Percentiles rank a stretch among this genome's conserved stretches.
phyloP scores from a whole-genome alignment of 2,113 vertebrate species.

The Antechinus flavipes region DNA sequence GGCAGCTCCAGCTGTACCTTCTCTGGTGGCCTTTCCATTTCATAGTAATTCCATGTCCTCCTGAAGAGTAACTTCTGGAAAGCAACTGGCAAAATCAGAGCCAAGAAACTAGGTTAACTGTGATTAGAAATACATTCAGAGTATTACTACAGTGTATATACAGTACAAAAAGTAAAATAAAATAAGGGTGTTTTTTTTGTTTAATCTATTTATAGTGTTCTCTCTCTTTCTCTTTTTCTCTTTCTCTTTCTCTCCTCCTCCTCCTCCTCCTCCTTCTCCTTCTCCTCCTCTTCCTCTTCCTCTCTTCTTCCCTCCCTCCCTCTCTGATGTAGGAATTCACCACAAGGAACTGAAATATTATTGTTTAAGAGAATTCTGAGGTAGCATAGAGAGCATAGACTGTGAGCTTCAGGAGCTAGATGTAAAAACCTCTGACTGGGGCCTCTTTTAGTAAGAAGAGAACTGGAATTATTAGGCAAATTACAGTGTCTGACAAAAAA shows the following conservation, averaged over 20 bases:
- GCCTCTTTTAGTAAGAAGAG: conserved; percentile 59
- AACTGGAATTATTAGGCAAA: conserved; percentile 60
- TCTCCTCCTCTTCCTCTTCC: neutral
- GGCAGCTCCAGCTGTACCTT: neutral
- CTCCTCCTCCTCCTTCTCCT: neutral
- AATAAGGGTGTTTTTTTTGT: neutral
- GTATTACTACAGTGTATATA: fast-evolving
- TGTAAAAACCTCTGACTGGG: conserved; percentile 38
- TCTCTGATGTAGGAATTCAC: neutral
- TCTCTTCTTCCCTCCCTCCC: no score
- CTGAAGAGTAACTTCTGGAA: neutral
- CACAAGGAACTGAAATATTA: neutral
- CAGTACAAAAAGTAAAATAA: neutral
- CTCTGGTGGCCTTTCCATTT: neutral
- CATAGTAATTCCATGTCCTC: neutral
- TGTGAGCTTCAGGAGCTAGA: neutral
- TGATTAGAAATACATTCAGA: neutral
- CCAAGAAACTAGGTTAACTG: neutral
- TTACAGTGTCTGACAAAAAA: conserved; percentile 68
- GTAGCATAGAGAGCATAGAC: neutral
- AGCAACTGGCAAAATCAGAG: neutral
- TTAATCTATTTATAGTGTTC: neutral
- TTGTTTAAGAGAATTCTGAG: neutral
- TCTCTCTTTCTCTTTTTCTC: neutral
- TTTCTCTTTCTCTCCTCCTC: no score